phyloP scores from a whole-genome alignment of 2,888 invertebrate species.

The Mythimna albipuncta region DNA sequence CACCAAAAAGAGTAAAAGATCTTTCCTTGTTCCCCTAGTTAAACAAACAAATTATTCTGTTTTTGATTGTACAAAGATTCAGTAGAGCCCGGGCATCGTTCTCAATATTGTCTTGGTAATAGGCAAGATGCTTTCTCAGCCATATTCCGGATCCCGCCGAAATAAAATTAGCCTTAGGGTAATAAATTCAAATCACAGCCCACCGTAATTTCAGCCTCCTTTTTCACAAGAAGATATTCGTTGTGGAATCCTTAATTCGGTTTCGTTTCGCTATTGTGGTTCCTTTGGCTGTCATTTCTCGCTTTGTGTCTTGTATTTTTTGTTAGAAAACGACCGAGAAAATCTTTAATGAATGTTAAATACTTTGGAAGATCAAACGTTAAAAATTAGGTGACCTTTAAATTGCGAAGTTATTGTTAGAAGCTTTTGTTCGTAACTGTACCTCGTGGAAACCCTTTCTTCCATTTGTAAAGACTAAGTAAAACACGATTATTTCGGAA shows the following conservation, averaged over 20 bases:
- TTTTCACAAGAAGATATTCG: conserved; percentile 86
- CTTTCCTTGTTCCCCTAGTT: conserved; percentile 62
- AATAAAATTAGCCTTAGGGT: conserved; percentile 88
- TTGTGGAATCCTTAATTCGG: conserved; percentile 87
- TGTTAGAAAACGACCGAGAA: conserved; percentile 35
- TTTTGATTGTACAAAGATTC: conserved; percentile 80
- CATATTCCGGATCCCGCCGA: conserved; percentile 77
- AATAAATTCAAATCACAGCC: conserved; percentile 90
- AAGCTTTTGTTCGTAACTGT: conserved; percentile 29
- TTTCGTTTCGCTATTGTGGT: conserved; percentile 85
- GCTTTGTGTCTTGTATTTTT: conserved; percentile 73
- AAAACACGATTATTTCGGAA: conserved; percentile 32
- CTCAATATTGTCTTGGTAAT: conserved; percentile 82
- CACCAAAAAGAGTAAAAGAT: conserved; percentile 57
- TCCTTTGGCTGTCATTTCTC: conserved; percentile 80
- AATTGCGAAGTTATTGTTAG: conserved; percentile 27
- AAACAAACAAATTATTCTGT: conserved; percentile 70
- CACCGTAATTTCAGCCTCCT: conserved; percentile 86
- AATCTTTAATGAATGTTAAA: conserved; percentile 53
- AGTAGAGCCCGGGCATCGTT: conserved; percentile 74
- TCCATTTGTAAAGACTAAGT: conserved; percentile 26
- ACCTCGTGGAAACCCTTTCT: conserved; percentile 25
- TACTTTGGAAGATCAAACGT: conserved; percentile 42
- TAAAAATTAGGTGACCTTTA: conserved; percentile 27
- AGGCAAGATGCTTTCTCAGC: conserved; percentile 73